Base-by-base conservation (phyloP, 2,888 invertebrate species). In the Ophonus ardosiacus region DNA sequence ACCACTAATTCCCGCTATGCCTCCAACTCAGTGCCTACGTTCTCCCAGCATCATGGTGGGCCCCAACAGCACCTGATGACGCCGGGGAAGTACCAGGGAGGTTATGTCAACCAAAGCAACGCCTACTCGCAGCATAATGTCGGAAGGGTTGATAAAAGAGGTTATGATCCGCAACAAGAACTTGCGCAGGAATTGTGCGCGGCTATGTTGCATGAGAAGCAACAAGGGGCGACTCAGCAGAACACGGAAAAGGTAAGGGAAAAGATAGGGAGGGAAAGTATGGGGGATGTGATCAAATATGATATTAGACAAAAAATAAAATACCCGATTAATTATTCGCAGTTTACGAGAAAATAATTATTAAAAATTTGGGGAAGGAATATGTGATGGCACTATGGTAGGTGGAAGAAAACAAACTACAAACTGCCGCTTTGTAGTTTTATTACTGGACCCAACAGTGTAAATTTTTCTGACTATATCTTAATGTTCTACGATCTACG, bases 1-100 rank as follows among this genome's bases (percentile, higher is more conserved):
- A 24, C 86, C 0, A 85, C 81, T 7, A 81, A 86, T 18, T 84
- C 86, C 80, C 85, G 80, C 13, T 91, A 91, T 86, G 90, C 91
- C 10, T 90, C 91, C 10, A 91, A 91, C 87, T 91, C 91, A 87
- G 92, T 93, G 89, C 93, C 93, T 86, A 90, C 91, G 6, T 91
- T 91, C 86, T 90, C 91, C 0, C 91, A 91, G 88, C 91, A 91
- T 86, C 91, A 91, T 87, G 88, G 89, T 21, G 88, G 89, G 24
- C 89, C 89, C 38, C 90, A 90, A 86, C 89, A 89, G 83, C 88
- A 88, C 78, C 88, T 89, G 84, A 87, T 89, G 80, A 89, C 89
- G 85, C 88, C 87, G 59, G 87, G 87, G 21, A 90, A 90, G 85
- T 90, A 90, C 84, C 90, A 89, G 65, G 86, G 86, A 17, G 87